Evolutionary conservation across 2,113 vertebrate genomes (phyloP), one percentile per base, ranked within the genome.

Genomic region (Agelaius tricolor): DNA sequence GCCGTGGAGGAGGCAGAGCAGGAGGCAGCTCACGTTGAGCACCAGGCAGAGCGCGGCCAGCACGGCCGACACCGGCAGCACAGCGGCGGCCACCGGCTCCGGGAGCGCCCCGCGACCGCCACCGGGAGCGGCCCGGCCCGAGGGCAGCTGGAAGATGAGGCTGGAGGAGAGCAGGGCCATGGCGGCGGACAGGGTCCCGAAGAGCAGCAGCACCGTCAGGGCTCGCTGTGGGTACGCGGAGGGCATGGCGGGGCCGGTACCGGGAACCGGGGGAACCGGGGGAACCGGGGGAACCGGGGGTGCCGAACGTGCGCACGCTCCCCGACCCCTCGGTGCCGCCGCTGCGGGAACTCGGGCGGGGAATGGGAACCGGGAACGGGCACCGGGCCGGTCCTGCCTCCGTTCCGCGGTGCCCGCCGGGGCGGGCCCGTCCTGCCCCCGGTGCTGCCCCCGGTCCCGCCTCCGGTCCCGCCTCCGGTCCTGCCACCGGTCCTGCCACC

Each of bases 91-190:
- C 20, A 98, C 89, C 3, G 89, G 92, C 43, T 87, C 84, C 96
- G 98, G 75, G 92, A 98, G 58, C 97, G 89, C 24, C 52, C 35
- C 35, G 35, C 35, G 35, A 35, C 35, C 35, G 35, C 35, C 35
- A 35, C 97, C 93, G 52, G 98, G 92, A 82, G 79, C 97, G 84
- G 87, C 46, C 86, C 95, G 98, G 14, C 97, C 98, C 11, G 97
- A 92, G 89, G 98, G 98, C 27, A 99, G 97, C 97, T 99, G 99
- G 94, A 98, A 98, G 90, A 99, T 98, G 94, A 99, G 96, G 94
- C 98, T 97, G 78, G 98, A 98, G 61, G 99, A 98, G 81, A 99
- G 96, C 20, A 98, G 97, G 5, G 98, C 98, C 98, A 99, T 98
- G 91, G 99, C 97, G 5, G 98, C 98, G 18, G 99, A 98, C 41